A percentile compares a stretch with the other conserved stretches of the same genome.
Conservation (phyloP, 2,888 invertebrate genomes). For the Sphaerophoria taeniata region DNA sequence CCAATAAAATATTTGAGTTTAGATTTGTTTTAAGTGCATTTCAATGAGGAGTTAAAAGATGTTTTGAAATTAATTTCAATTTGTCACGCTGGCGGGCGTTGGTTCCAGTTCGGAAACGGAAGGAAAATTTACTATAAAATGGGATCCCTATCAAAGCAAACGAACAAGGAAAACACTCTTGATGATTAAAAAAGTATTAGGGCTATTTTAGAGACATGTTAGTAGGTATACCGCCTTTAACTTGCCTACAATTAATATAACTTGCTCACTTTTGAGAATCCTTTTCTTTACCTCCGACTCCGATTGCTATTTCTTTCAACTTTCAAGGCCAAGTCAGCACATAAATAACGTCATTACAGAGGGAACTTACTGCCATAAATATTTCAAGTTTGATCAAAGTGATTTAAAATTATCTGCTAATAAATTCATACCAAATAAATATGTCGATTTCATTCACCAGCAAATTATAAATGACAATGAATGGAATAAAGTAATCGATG, state of each 20-base stretch:
- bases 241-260: no score
- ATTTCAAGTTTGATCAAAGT: conserved; percentile 50
- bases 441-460: conserved; percentile 66
- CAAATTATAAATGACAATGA: conserved; percentile 50
- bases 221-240: no score
- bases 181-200: no score
- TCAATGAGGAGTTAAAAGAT: conserved; percentile 39
- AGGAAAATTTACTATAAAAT: background rate
- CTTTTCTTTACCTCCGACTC: no score
- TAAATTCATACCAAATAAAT: conserved; percentile 59
- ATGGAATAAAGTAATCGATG: conserved; percentile 46
- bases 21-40: conserved; percentile 22
- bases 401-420: conserved; percentile 35
- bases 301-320: no score
- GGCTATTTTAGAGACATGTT: no score
- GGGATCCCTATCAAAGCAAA: no score
- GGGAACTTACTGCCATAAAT: conserved; percentile 28
- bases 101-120: background rate
- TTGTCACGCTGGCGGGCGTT: background rate
- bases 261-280: no score
- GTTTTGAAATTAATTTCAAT: conserved; percentile 33
- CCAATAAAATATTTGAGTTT: conserved; percentile 57
- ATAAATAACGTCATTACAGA: no score
- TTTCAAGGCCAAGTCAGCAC: conserved; percentile 28
- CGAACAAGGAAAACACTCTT: no score